Conservation (phyloP, 2,888 invertebrate genomes). For the Lithophane semibrunnea region DNA sequence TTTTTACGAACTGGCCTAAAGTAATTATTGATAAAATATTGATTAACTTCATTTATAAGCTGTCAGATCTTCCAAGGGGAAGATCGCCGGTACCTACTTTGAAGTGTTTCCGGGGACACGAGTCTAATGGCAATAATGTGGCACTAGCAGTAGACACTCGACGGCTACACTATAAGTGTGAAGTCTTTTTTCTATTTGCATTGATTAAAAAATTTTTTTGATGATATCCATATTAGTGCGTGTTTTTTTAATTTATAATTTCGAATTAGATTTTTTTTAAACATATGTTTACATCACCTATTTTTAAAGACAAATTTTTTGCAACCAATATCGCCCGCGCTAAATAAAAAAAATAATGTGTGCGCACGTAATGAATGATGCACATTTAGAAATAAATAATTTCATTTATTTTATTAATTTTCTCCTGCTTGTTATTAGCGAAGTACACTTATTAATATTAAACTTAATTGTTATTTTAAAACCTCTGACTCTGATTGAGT, state of each 20-base stretch:
- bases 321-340: not conserved
- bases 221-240: not conserved
- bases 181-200: not conserved
- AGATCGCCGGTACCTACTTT: not conserved
- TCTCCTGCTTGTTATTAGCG: not conserved
- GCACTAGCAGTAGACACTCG: too few relatives aligned
- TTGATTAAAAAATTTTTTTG: not conserved
- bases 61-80: conserved; percentile 13
- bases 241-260: too few relatives aligned
- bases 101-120: not conserved
- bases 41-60: conserved; percentile 36
- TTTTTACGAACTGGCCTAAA: not conserved
- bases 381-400: not conserved
- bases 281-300: too few relatives aligned
- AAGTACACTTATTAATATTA: not conserved
- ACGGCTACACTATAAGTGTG: not conserved
- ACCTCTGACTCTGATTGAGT: not conserved
- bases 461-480: conserved; percentile 21
- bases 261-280: not conserved
- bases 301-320: not conserved
- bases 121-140: not conserved
- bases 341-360: too few relatives aligned
- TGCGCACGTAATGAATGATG: not conserved
- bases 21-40: conserved; percentile 17
- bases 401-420: not conserved